Percentiles rank a stretch among this genome's conserved stretches.
phyloP scores from a whole-genome alignment of 2,888 invertebrate species.

The Limnephilus lunatus region DNA sequence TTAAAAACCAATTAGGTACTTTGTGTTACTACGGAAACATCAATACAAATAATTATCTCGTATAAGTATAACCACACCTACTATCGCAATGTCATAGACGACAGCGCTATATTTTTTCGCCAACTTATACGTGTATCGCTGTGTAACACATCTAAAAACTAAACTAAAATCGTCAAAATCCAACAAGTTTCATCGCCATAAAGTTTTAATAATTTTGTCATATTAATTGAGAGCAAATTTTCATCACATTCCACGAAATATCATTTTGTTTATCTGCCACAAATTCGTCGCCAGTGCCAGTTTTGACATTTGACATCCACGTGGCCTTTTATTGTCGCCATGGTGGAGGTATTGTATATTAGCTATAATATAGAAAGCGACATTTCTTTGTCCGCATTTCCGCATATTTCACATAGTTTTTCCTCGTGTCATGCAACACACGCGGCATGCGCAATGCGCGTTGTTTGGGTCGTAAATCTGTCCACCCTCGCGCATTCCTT shows the following conservation, averaged over 20 bases:
- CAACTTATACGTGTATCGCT: too few species aligned
- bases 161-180: too few species aligned
- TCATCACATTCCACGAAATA: neutral
- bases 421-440: neutral
- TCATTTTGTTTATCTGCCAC: neutral
- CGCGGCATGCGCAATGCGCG: neutral
- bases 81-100: too few species aligned
- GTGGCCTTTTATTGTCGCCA: neutral
- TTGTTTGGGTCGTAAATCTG: constrained; percentile 42
- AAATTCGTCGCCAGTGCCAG: neutral
- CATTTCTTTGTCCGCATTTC: constrained; percentile 37
- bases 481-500: constrained; percentile 26
- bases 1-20: too few species aligned
- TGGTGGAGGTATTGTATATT: neutral
- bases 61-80: too few species aligned
- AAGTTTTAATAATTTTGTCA: neutral
- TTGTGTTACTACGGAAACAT: too few species aligned
- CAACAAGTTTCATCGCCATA: neutral
- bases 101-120: too few species aligned
- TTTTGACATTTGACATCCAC: neutral
- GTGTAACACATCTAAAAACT: too few species aligned
- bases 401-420: constrained; percentile 40
- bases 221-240: neutral
- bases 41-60: too few species aligned
- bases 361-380: constrained; percentile 27